Evolutionary conservation across 2,113 vertebrate species (phyloP), one percentile per base, ranked within the genome.

Genomic region (Hippocampus mohnikei): DNA sequence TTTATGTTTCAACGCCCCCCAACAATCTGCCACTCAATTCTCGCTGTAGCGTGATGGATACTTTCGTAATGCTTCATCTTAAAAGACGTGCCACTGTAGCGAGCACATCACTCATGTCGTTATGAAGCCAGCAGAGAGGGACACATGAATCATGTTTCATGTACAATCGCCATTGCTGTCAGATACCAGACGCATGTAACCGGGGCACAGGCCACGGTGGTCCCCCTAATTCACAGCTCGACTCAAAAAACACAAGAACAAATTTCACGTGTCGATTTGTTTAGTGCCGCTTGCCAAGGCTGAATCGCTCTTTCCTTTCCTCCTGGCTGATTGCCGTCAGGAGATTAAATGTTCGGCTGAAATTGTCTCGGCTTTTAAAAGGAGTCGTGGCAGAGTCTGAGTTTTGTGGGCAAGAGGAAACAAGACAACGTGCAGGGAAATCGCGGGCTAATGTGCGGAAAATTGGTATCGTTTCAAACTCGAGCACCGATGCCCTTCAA

Each of bases 1-100:
- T 80, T 77, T 56, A 33, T 80, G 81, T 75, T 87, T 89, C 80
- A 89, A 71, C 85, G 67, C 21, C 68, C 69, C 70, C 8, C 8
- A 21, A 53, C 8, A 8, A 21, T 8, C 20, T 7, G 27, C 25
- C 8, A 15, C 25, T 18, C 58, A 33, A 16, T 18, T 27, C 16
- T 18, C 8, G 7, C 58, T 33, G 44, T 78, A 68, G 70, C 73
- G 72, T 83, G 66, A 86, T 76, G 76, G 52, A 83, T 80, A 76
- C 65, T 76, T 81, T 85, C 69, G 76, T 72, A 79, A 80, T 70
- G 69, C 63, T 67, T 33, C 76, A 77, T 76, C 72, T 77, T 76
- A 5, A 60, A 52, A 52, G 42, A 42, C 64, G 61, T 56, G 68
- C 63, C 63, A 50, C 11, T 23, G 66, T 23, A 52, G 56, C 50